These are phyloP conservation scores for Thalassophryne amazonica DNA, from an alignment of 2,797 vertebrate genomes.

Conservation along the genomic window DNA sequence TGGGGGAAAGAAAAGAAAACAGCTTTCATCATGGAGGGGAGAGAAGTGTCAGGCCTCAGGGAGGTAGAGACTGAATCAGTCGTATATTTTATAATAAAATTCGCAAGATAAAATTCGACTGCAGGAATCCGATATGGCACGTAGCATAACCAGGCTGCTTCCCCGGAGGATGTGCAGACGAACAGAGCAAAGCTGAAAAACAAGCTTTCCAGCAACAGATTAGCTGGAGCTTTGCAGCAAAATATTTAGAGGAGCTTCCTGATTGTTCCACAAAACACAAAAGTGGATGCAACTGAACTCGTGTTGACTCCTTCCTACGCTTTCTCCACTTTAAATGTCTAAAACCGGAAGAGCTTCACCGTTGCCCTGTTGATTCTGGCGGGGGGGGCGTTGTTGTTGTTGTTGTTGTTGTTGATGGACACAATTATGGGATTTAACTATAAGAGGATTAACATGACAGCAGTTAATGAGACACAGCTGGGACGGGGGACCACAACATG, in stretches of 20 bases:
- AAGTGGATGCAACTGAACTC: slow-evolving; percentile 11
- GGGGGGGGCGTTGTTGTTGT: too few relatives aligned
- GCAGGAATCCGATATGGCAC: slow-evolving; percentile 35
- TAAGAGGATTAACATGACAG: slow-evolving; percentile 80
- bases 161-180: slow-evolving; percentile 27
- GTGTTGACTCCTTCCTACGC: slow-evolving; percentile 24
- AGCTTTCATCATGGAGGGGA: slow-evolving; percentile 61
- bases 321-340: slow-evolving; percentile 16
- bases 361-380: slow-evolving; percentile 57
- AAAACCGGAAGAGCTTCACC: slow-evolving; percentile 36
- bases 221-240: slow-evolving; percentile 44
- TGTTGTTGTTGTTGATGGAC: slow-evolving; percentile 75
- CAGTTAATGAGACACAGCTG: slow-evolving; percentile 78
- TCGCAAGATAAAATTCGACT: slow-evolving; percentile 48
- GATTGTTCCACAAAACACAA: slow-evolving; percentile 51
- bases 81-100: slow-evolving; percentile 58
- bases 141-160: slow-evolving; percentile 34
- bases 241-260: slow-evolving; percentile 24
- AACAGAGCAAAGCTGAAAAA: slow-evolving; percentile 32
- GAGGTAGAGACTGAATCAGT: slow-evolving; percentile 54
- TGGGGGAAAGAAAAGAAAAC: slow-evolving; percentile 61
- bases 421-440: slow-evolving; percentile 77
- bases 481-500: slow-evolving; percentile 67
- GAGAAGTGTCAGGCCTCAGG: slow-evolving; percentile 51
- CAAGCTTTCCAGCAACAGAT: slow-evolving; percentile 57